These are phyloP conservation scores for Paratrypauchen microcephalus DNA, from an alignment of 2,797 vertebrate species.

Conservation along the genomic window DNA sequence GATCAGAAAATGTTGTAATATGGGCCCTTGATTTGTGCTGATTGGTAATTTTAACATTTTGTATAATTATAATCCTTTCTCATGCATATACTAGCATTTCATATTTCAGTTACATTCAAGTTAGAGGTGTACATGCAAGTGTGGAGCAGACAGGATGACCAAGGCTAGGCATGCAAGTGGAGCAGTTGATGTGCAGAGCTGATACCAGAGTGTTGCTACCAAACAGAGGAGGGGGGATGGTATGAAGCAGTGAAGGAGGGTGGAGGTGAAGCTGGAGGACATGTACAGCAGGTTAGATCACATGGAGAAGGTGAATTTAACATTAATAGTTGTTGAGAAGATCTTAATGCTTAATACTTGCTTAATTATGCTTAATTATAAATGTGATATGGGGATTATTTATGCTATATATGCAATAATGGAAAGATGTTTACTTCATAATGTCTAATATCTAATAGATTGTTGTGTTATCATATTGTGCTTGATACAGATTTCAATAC, in stretches of 20 bases:
- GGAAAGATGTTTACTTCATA: background rate
- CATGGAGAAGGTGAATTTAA: conserved; percentile 16
- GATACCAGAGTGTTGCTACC: conserved; percentile 56
- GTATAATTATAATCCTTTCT: background rate
- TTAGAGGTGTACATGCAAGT: conserved; percentile 12
- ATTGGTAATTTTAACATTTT: background rate
- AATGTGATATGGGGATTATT: background rate
- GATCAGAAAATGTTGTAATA: too few relatives aligned
- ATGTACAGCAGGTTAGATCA: conserved; percentile 48
- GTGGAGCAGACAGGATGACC: conserved; percentile 13
- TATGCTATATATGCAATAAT: background rate
- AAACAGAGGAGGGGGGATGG: conserved; percentile 40
- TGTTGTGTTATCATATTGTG: background rate
- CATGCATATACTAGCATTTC: background rate
- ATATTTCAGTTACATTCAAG: background rate
- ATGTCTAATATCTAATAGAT: background rate
- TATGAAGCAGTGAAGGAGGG: conserved; percentile 43
- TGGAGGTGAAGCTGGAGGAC: conserved; percentile 49
- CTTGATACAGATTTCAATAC: background rate
- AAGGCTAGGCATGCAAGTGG: conserved; percentile 35
- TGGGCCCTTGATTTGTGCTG: too few relatives aligned
- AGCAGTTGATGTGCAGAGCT: conserved; percentile 24
- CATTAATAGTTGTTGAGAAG: background rate
- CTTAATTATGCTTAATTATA: too few relatives aligned
- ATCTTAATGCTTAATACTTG: background rate